These are phyloP conservation scores for Zonotrichia leucophrys DNA, from an alignment of 2,113 vertebrate species.

Conservation along the genomic window DNA sequence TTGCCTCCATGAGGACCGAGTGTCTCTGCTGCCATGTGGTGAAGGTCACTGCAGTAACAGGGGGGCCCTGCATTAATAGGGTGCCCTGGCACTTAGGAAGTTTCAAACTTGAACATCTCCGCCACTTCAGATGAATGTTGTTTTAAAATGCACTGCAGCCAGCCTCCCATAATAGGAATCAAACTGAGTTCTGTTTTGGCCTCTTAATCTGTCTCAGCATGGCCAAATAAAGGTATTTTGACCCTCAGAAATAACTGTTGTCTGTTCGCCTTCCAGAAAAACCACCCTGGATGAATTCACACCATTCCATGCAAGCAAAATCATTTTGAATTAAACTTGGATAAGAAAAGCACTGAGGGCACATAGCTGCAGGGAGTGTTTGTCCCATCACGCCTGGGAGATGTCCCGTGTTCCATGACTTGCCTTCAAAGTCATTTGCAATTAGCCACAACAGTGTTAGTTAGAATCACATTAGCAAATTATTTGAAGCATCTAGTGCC, in stretches of 20 bases:
- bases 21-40: background rate
- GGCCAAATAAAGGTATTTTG: conserved; percentile 67
- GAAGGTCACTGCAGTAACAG: background rate
- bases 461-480: conserved; percentile 17
- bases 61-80: background rate
- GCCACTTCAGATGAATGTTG: conserved; percentile 10
- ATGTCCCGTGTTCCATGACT: background rate
- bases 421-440: background rate
- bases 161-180: conserved; percentile 62
- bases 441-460: background rate
- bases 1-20: background rate
- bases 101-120: conserved; percentile 20
- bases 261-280: conserved; percentile 23
- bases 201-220: conserved; percentile 35
- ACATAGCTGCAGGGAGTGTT: background rate
- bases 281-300: conserved; percentile 26
- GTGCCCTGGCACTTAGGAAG: background rate
- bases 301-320: conserved; percentile 40
- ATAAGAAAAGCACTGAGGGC: background rate
- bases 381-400: background rate
- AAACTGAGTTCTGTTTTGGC: conserved; percentile 52
- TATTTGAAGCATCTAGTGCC: background rate
- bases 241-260: conserved; percentile 28
- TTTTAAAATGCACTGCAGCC: conserved; percentile 45
- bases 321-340: conserved; percentile 18